Conservation (phyloP, 2,888 invertebrate species). For the Leptogaster cylindrica region DNA sequence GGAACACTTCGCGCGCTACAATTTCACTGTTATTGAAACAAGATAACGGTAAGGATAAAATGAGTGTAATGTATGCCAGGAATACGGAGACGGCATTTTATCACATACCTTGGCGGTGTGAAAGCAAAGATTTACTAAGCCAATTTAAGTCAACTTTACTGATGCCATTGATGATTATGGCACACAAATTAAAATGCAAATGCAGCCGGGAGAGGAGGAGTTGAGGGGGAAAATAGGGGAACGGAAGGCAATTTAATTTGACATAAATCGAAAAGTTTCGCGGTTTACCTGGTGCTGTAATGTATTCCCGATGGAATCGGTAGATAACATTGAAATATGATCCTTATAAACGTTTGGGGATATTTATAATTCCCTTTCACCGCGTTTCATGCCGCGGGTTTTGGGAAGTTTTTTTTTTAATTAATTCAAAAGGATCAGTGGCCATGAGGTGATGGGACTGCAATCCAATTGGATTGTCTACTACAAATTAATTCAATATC, state of each 20-base stretch:
- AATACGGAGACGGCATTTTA: not conserved
- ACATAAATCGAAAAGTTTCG: constrained; percentile 12
- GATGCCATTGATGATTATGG: constrained; percentile 17
- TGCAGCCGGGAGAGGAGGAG: constrained; percentile 4
- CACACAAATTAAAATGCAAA: not conserved
- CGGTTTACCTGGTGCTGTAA: not conserved
- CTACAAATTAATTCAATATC: no score
- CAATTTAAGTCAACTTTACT: constrained; percentile 13
- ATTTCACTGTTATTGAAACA: constrained; percentile 1
- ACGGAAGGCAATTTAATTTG: constrained; percentile 16
- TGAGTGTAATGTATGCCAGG: not conserved
- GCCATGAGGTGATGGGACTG: no score
- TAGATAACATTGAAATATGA: constrained; percentile 3
- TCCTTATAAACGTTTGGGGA: no score
- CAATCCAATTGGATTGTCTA: no score
- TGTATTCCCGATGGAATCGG: not conserved
- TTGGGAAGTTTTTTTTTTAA: no score
- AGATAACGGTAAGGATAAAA: constrained; percentile 4
- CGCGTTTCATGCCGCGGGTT: no score
- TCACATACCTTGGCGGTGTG: not conserved
- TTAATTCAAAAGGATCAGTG: no score
- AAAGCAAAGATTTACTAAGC: constrained; percentile 19
- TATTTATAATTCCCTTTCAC: no score
- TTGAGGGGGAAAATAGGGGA: no score
- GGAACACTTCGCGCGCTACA: not conserved